Evolutionary conservation across 1,140 invertebrate species (phyloP).

Genomic region (Bombus confusus): DNA sequence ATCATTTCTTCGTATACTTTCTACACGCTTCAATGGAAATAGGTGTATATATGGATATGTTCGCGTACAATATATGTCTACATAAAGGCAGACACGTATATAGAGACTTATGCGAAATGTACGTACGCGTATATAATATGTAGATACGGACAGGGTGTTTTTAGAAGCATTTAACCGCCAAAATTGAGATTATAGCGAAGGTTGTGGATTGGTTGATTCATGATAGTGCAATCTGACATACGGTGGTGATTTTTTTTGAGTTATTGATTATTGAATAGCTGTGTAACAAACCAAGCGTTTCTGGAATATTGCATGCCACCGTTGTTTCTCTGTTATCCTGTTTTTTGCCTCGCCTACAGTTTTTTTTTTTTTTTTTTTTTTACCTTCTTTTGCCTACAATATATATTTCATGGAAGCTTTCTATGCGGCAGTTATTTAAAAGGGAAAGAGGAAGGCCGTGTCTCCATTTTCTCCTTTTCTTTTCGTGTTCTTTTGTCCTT

Average conservation of each 20-base stretch:
- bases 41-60: not conserved
- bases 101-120: no score
- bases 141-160: conserved; percentile 11
- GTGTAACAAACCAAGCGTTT: conserved; percentile 17
- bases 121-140: not conserved
- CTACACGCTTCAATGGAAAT: not conserved
- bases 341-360: not conserved
- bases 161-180: conserved; percentile 15
- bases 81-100: not conserved
- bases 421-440: not conserved
- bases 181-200: conserved; percentile 27
- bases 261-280: conserved; percentile 29
- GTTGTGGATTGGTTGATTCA: conserved; percentile 12
- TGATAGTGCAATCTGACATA: not conserved
- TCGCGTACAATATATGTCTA: not conserved
- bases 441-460: no score
- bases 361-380: not conserved
- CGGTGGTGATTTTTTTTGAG: conserved; percentile 27
- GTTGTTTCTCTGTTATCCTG: not conserved
- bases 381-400: no score
- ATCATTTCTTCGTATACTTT: not conserved
- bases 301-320: not conserved
- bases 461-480: not conserved
- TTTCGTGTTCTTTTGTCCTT: not conserved
- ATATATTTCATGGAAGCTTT: not conserved